Conservation (phyloP, 1,140 invertebrate genomes). For the Zaprionus ghesquierei region DNA sequence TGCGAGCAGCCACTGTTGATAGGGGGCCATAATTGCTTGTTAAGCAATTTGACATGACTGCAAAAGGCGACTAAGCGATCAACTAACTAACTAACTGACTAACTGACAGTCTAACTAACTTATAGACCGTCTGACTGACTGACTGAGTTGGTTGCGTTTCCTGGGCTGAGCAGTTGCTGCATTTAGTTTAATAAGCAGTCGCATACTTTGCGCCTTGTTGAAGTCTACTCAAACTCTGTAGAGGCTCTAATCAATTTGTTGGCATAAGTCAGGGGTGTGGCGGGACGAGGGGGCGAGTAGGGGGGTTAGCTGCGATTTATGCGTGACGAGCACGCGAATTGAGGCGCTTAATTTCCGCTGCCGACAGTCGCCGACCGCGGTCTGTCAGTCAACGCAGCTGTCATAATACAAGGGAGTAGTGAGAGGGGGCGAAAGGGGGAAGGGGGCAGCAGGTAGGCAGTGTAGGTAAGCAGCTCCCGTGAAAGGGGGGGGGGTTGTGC, state of each 20-base stretch:
- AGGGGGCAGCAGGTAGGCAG: background rate
- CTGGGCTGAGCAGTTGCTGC: background rate
- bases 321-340: slow-evolving; percentile 61
- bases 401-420: slow-evolving; percentile 49
- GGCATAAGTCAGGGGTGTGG: background rate
- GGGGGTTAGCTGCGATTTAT: slow-evolving; percentile 47
- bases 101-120: background rate
- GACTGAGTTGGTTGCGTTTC: slow-evolving; percentile 5
- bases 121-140: slow-evolving; percentile 13
- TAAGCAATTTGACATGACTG: slow-evolving; percentile 43
- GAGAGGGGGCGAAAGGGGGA: background rate
- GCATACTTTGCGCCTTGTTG: slow-evolving; percentile 37
- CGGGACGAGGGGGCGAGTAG: background rate
- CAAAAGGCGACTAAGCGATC: background rate
- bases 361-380: slow-evolving; percentile 57
- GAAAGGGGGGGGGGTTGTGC: background rate
- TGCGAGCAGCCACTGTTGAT: slow-evolving; percentile 18
- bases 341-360: slow-evolving; percentile 74
- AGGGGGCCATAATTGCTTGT: slow-evolving; percentile 39
- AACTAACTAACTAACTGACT: background rate
- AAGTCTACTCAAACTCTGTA: background rate
- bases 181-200: slow-evolving; percentile 32
- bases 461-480: background rate
- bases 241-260: slow-evolving; percentile 41
- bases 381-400: slow-evolving; percentile 55